A percentile compares a stretch with the other conserved stretches of the same genome.
phyloP scores from a whole-genome alignment of 2,888 invertebrate species.

The Spisula solida region DNA sequence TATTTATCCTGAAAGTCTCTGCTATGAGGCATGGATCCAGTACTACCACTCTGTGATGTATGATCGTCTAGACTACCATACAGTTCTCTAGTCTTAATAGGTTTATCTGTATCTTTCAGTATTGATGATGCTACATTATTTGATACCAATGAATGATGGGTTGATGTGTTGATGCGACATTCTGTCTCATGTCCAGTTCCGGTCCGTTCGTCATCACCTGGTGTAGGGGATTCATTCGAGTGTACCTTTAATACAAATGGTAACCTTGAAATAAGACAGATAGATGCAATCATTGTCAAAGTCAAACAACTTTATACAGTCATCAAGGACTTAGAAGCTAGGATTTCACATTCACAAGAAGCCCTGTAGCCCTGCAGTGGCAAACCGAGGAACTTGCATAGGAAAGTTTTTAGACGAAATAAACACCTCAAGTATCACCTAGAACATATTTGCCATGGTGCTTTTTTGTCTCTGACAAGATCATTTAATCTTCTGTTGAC shows the following conservation, averaged over 20 bases:
- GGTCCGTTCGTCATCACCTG: conserved; percentile 52
- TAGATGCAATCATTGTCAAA: no score
- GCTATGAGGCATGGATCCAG: conserved; percentile 35
- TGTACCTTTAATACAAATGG: conserved; percentile 35
- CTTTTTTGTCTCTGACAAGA: no score
- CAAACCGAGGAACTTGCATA: no score
- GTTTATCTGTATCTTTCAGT: conserved; percentile 30
- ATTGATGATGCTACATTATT: conserved; percentile 44
- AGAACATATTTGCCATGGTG: no score
- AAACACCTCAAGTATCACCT: no score
- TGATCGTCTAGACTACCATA: conserved; percentile 45
- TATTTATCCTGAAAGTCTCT: conserved; percentile 47
- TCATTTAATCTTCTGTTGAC: no score
- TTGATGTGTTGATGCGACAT: conserved; percentile 49
- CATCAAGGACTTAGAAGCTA: no score
- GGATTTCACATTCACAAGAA: no score
- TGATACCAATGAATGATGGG: conserved; percentile 26
- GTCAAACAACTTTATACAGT: no score
- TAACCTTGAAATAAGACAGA: neutral
- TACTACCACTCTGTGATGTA: conserved; percentile 33
- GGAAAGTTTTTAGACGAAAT: no score
- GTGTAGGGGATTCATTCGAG: conserved; percentile 67
- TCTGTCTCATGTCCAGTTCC: conserved; percentile 55
- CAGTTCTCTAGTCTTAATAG: conserved; percentile 55
- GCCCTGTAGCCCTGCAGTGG: no score